Conservation (phyloP, 2,113 vertebrate genomes). For the Macrotis lagotis region DNA sequence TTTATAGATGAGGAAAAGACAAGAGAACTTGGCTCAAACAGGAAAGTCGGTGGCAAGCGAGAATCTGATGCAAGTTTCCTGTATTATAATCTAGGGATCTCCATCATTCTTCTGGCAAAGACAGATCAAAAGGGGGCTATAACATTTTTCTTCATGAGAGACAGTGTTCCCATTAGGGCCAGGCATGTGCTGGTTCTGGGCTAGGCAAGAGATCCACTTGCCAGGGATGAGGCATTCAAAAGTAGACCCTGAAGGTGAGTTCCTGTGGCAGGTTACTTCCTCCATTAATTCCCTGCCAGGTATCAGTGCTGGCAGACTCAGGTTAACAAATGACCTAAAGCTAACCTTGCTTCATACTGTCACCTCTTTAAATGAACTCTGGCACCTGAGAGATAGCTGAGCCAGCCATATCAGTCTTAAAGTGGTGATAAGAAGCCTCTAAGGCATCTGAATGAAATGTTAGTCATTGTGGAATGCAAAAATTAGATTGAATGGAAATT, state of each 20-base stretch:
- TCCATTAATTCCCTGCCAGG: not conserved
- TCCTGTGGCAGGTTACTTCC: not conserved
- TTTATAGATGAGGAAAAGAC: not conserved
- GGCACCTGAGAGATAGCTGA: not conserved
- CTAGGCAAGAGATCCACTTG: not conserved
- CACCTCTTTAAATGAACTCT: not conserved
- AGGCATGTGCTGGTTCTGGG: not conserved
- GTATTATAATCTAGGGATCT: not conserved
- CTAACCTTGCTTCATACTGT: not conserved
- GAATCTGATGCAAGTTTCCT: not conserved
- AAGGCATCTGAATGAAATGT: not conserved
- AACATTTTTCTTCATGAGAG: not conserved
- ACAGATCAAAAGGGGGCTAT: not conserved
- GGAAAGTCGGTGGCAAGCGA: not conserved
- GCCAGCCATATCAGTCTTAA: not conserved
- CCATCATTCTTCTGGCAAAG: not conserved
- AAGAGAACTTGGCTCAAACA: not conserved
- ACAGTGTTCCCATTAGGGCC: not conserved
- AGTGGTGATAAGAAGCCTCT: not conserved
- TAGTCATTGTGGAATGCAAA: not conserved
- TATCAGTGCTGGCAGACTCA: not conserved
- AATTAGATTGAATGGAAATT: not conserved
- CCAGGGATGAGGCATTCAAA: not conserved
- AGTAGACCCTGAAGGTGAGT: not conserved
- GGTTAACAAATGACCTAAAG: not conserved